These are phyloP conservation scores for Colostygia pectinataria DNA, from an alignment of 2,888 invertebrate genomes.

Conservation along the genomic window DNA sequence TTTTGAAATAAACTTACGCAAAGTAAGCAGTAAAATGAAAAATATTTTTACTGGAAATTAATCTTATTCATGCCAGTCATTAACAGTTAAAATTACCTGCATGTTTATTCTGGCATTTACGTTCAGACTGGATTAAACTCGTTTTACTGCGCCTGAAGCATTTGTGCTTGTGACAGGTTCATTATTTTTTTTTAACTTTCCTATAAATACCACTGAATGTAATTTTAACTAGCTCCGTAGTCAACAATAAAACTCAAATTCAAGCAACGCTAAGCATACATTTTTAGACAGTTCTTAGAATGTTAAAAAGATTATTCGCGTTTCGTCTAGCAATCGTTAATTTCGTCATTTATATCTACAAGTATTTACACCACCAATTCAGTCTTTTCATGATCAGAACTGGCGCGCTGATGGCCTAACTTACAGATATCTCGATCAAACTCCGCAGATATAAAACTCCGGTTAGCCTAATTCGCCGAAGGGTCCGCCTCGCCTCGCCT, in stretches of 20 bases:
- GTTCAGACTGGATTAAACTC: not conserved
- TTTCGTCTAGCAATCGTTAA: no score
- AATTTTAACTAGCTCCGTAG: no score
- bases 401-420: not conserved
- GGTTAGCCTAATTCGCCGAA: not conserved
- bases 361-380: no score
- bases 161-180: slow-evolving; percentile 1
- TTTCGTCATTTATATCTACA: no score
- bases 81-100: not conserved
- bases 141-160: not conserved
- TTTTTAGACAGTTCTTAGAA: no score
- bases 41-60: not conserved
- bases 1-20: not conserved
- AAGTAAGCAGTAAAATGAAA: not conserved
- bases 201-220: no score
- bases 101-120: slow-evolving; percentile 1
- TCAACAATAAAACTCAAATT: no score
- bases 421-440: not conserved
- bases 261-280: no score
- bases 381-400: not conserved
- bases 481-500: slow-evolving; percentile 11
- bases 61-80: not conserved
- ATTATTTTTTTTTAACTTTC: not conserved
- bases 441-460: not conserved
- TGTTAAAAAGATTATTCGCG: no score